phyloP scores from a whole-genome alignment of 2,113 vertebrate genomes.

The Protobothrops flavoviridis region DNA sequence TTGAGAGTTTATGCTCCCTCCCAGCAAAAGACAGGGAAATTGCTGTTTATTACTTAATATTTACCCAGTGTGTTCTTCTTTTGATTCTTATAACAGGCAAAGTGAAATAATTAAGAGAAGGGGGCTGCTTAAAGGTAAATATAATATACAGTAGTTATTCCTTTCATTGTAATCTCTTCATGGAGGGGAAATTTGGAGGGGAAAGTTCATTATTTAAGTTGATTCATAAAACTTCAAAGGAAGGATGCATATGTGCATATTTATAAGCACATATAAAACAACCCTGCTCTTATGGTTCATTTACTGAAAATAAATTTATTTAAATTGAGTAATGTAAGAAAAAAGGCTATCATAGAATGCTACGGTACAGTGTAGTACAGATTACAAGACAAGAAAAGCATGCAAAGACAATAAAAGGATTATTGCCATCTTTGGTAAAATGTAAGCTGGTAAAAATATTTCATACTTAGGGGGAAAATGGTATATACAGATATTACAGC shows the following conservation, averaged over 20 bases:
- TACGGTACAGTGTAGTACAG: not conserved
- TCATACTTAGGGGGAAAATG: not conserved
- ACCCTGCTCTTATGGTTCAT: not conserved
- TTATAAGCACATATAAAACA: not conserved
- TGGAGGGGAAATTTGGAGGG: not conserved
- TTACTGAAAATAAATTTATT: not conserved
- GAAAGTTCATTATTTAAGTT: not conserved
- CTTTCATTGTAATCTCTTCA: not conserved
- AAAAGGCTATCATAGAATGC: not conserved
- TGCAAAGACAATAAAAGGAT: not conserved
- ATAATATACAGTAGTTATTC: not conserved
- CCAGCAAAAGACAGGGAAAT: not conserved
- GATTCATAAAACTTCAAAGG: not conserved
- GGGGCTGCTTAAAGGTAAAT: not conserved
- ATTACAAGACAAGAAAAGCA: not conserved
- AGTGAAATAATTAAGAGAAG: not conserved
- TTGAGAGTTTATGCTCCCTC: not conserved
- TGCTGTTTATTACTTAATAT: constrained; percentile 1
- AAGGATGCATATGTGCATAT: not conserved
- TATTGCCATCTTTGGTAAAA: not conserved
- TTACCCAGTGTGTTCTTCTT: not conserved
- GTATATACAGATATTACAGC: not conserved
- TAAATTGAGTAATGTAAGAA: not conserved
- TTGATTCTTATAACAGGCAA: not conserved
- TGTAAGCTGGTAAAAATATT: not conserved